These are phyloP conservation scores for Octonoba sinensis DNA, from an alignment of 2,888 invertebrate genomes.

Conservation along the genomic window DNA sequence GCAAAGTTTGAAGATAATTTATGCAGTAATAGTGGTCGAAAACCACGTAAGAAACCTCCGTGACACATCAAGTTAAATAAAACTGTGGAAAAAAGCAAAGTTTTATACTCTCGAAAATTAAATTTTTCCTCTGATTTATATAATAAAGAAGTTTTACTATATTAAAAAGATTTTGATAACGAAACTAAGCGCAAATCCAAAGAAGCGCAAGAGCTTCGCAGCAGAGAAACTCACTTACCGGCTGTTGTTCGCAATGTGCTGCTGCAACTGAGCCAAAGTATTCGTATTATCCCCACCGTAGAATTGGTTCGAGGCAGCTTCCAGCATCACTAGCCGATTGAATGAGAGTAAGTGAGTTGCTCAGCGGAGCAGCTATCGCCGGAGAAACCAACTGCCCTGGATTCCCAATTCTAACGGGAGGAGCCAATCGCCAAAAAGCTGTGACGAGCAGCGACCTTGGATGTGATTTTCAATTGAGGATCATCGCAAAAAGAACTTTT, in stretches of 20 bases:
- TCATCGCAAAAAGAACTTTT: not conserved
- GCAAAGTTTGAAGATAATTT: too few species aligned
- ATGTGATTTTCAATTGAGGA: slow-evolving; percentile 5
- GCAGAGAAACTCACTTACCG: slow-evolving; percentile 9
- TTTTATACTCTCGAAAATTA: too few species aligned
- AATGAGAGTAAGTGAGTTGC: not conserved
- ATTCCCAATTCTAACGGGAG: slow-evolving; percentile 18
- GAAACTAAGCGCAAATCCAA: too few species aligned
- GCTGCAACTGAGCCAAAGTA: slow-evolving; percentile 22
- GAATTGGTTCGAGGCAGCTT: slow-evolving; percentile 12
- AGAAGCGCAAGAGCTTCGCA: too few species aligned
- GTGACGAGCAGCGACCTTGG: slow-evolving; percentile 24
- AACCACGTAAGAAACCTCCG: too few species aligned
- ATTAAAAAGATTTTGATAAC: too few species aligned
- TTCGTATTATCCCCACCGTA: slow-evolving; percentile 10
- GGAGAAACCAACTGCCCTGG: slow-evolving; percentile 25
- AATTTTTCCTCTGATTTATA: too few species aligned
- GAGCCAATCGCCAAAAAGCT: slow-evolving; percentile 5
- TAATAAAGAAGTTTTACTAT: too few species aligned
- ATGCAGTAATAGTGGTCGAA: too few species aligned
- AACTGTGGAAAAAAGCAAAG: too few species aligned
- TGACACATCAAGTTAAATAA: too few species aligned
- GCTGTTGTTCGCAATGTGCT: slow-evolving; percentile 15
- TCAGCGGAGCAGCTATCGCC: not conserved
- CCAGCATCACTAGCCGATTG: slow-evolving; percentile 13